Conservation (phyloP, 2,113 vertebrate species). For the Ellobius talpinus region DNA sequence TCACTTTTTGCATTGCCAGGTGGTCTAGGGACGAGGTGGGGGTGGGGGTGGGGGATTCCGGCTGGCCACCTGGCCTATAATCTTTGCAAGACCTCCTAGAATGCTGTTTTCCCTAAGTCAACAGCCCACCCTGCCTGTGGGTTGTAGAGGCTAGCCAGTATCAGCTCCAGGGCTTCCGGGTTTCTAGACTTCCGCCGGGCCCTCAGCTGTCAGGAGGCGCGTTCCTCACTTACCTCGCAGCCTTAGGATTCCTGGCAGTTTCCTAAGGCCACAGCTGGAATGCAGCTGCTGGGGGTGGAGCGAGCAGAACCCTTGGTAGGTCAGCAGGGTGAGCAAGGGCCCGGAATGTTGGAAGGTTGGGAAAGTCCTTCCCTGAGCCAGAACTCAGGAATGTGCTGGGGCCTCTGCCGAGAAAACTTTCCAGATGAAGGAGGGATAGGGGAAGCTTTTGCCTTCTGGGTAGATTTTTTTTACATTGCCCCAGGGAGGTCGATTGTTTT, state of each 20-base stretch:
- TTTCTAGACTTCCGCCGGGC: not conserved
- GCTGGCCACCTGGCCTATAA: not conserved
- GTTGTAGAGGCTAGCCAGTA: not conserved
- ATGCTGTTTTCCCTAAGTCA: not conserved
- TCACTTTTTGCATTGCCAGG: conserved; percentile 8
- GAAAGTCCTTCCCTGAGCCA: conserved; percentile 73
- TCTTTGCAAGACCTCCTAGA: not conserved
- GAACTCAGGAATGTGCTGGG: conserved; percentile 62
- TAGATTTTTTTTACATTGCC: conserved; percentile 45
- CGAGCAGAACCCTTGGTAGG: conserved; percentile 47
- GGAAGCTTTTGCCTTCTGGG: conserved; percentile 65
- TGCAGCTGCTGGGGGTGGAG: conserved; percentile 72
- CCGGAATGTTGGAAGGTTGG: conserved; percentile 59
- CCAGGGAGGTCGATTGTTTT: conserved; percentile 68
- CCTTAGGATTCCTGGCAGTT: conserved; percentile 62
- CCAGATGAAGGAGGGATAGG: conserved; percentile 68
- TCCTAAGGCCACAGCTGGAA: conserved; percentile 74
- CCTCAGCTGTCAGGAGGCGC: conserved; percentile 37
- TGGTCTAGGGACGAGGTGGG: too few species aligned
- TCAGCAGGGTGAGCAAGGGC: conserved; percentile 63
- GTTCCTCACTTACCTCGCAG: conserved; percentile 60
- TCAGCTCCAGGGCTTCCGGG: not conserved
- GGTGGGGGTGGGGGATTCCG: not conserved
- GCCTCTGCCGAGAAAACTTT: conserved; percentile 72
- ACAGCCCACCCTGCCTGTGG: not conserved